Evolutionary conservation across 2,888 invertebrate species (phyloP).

Genomic region (Luperina nickerlii): DNA sequence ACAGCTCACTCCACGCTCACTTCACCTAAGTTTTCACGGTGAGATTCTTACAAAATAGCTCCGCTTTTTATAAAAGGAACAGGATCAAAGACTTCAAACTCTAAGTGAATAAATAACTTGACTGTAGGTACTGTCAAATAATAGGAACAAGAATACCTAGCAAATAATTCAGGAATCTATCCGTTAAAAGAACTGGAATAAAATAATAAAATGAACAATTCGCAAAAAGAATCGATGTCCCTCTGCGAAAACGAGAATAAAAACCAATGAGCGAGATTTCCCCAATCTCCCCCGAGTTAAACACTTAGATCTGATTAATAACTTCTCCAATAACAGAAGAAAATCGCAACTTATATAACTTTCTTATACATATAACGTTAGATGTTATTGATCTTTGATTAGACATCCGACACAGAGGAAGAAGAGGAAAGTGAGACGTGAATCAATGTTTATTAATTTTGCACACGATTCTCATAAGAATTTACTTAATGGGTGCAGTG

Average conservation of each 20-base stretch:
- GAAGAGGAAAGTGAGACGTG: not conserved
- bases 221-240: slow-evolving; percentile 12
- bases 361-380: not conserved
- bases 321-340: slow-evolving; percentile 75
- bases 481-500: not conserved
- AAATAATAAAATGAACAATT: not conserved
- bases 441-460: slow-evolving; percentile 9
- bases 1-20: too few relatives aligned
- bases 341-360: slow-evolving; percentile 33
- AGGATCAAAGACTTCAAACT: not conserved
- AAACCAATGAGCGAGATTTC: slow-evolving; percentile 12
- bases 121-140: not conserved
- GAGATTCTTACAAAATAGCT: too few relatives aligned
- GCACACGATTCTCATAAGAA: not conserved
- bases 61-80: not conserved
- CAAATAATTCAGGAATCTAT: not conserved
- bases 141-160: not conserved
- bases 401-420: not conserved
- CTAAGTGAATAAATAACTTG: not conserved
- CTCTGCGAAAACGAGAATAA: slow-evolving; percentile 3
- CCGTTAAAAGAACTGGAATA: too few relatives aligned
- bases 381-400: slow-evolving; percentile 19
- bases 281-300: slow-evolving; percentile 35
- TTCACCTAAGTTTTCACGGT: too few relatives aligned
- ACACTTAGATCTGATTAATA: slow-evolving; percentile 72